Evolutionary conservation across 1,140 invertebrate species (phyloP).

Genomic region (Schlechtendalia chinensis): DNA sequence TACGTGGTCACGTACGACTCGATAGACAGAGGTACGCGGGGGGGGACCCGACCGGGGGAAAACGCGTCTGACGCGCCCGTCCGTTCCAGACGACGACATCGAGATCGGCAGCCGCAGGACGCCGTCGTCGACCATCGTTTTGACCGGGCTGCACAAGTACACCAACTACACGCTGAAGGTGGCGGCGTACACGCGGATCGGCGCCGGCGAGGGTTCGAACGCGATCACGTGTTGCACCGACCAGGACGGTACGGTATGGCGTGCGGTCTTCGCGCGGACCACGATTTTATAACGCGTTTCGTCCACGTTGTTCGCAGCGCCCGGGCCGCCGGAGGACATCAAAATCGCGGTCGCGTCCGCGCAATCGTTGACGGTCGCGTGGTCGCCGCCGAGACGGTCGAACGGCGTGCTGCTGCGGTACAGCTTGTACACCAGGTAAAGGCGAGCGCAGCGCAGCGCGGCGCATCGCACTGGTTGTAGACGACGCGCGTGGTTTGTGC

Average conservation of each 20-base stretch:
- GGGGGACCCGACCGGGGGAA: too few species aligned
- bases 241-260: constrained; percentile 91
- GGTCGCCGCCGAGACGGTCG: constrained; percentile 72
- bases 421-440: constrained; percentile 72
- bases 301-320: constrained; percentile 70
- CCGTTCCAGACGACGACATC: constrained; percentile 30
- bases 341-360: constrained; percentile 76
- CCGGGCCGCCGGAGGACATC: constrained; percentile 70
- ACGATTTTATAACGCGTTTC: too few species aligned
- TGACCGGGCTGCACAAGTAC: constrained; percentile 72
- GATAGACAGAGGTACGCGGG: constrained; percentile 52
- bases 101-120: constrained; percentile 61
- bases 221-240: constrained; percentile 85
- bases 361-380: constrained; percentile 74
- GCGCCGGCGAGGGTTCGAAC: constrained; percentile 79
- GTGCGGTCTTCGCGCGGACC: too few species aligned
- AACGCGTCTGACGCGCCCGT: too few species aligned
- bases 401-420: constrained; percentile 80
- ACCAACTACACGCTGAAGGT: constrained; percentile 94
- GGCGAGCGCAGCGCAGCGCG: too few species aligned
- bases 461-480: too few species aligned
- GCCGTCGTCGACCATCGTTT: constrained; percentile 65
- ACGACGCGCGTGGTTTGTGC: background rate
- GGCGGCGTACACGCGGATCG: constrained; percentile 81
- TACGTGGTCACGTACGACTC: constrained; percentile 77